Conservation (phyloP, 2,888 invertebrate genomes). For the Polydrusus cervinus region DNA sequence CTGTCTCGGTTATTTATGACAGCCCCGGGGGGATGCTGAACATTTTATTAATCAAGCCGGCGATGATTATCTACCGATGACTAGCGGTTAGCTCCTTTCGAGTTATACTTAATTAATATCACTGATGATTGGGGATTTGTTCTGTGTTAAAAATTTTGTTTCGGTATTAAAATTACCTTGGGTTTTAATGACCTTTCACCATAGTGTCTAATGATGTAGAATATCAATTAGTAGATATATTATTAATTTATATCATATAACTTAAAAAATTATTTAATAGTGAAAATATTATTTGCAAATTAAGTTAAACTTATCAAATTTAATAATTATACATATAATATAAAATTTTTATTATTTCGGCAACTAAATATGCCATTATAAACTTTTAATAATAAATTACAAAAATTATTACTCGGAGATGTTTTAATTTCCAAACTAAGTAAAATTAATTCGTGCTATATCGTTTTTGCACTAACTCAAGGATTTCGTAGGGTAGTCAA, state of each 20-base stretch:
- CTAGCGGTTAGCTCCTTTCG: slow-evolving; percentile 54
- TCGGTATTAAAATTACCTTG: slow-evolving; percentile 38
- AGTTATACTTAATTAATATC: slow-evolving; percentile 56
- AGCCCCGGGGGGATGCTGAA: slow-evolving; percentile 60
- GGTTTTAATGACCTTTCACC: slow-evolving; percentile 27
- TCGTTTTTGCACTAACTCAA: too few species aligned
- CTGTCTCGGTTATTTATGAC: slow-evolving; percentile 67
- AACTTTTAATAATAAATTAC: not conserved
- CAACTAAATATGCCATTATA: too few species aligned
- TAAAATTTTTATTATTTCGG: too few species aligned
- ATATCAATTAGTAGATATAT: too few species aligned
- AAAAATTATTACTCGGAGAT: too few species aligned
- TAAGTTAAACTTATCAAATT: too few species aligned
- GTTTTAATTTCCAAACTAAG: too few species aligned
- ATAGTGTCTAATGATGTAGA: slow-evolving; percentile 10
- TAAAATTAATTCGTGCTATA: too few species aligned
- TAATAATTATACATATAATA: too few species aligned
- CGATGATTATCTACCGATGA: slow-evolving; percentile 61
- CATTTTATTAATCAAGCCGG: slow-evolving; percentile 63
- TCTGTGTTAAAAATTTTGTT: slow-evolving; percentile 48
- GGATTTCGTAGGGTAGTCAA: too few species aligned
- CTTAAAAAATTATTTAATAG: not conserved
- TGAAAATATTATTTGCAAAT: not conserved
- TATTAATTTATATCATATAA: slow-evolving; percentile 7
- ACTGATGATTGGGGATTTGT: slow-evolving; percentile 52